Base-by-base conservation (phyloP, 2,797 vertebrate genomes). In the Tolypeutes matacus region DNA sequence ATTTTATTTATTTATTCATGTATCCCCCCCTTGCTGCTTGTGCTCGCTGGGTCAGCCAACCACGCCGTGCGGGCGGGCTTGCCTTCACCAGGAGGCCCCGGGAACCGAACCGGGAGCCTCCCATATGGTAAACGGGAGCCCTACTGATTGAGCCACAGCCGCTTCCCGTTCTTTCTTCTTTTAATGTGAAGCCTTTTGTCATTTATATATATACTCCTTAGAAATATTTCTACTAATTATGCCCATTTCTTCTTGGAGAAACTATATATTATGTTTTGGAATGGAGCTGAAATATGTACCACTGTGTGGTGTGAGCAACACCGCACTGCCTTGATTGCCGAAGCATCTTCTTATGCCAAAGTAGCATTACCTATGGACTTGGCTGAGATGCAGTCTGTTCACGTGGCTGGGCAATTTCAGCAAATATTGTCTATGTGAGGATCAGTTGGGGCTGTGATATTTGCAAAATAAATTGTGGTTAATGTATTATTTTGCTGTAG, bases 281-380 rank as follows among this genome's bases (percentile, higher is more conserved):
- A 34, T 0, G 67, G 76, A 72, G 5, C 18, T 4, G 13, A 8
- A 88, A 27, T 0, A 6, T 34, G 3, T 0, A 6, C 0, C 42
- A 23, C 1, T 25, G 53, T 0, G 21, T 29, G 65, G 46, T 46
- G 5, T 46, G 46, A n/a, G 39, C 23, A 1, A 0, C 2, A 21
- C 5, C 49, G 7, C 3, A 11, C 10, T 46, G 34, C 91, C 81
- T 49, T 2, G 51, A 39, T 31, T 11, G 6, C 29, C 0, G 6
- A 2, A 1, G 53, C 31, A 1, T 69, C 77, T 36, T 65, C 34
- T n/a, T 14, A 25, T 3, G 4, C 17, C 95, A 42, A 39, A 6
- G 25, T 5, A 1, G 34, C 23, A 1, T 62, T 49, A 18, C 80
- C 56, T 39, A 23, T 29, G 13, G 11, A 4, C 11, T 53, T 56